These are phyloP conservation scores for Brienomyrus brachyistius DNA, from an alignment of 2,113 vertebrate species.

Conservation along the genomic window DNA sequence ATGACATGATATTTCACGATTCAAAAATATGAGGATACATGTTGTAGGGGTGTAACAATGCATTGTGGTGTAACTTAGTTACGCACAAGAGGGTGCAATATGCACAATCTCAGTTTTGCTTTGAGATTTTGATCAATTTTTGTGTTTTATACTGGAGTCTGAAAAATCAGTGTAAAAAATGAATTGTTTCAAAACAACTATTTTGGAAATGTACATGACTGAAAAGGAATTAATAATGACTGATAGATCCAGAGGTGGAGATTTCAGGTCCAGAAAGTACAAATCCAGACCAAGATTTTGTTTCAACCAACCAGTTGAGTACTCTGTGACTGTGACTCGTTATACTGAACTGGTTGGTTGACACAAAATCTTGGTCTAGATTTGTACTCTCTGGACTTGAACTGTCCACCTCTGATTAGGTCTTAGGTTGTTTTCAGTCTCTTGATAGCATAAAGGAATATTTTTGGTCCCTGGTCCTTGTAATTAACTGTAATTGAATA, in stretches of 20 bases:
- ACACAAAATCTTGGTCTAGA: too few species aligned
- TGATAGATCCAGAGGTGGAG: not conserved
- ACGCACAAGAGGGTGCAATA: not conserved
- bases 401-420: too few species aligned
- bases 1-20: not conserved
- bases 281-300: too few species aligned
- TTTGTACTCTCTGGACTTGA: too few species aligned
- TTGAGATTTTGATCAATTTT: not conserved
- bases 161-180: not conserved
- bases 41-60: not conserved
- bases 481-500: not conserved
- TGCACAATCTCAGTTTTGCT: not conserved
- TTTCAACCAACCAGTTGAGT: too few species aligned
- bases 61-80: not conserved
- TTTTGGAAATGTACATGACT: not conserved
- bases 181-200: not conserved
- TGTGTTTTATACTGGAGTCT: not conserved
- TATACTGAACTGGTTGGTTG: too few species aligned
- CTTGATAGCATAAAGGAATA: not conserved
- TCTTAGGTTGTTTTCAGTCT: too few species aligned
- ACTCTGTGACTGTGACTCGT: too few species aligned
- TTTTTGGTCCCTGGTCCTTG: not conserved
- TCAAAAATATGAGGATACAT: not conserved
- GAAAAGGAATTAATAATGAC: not conserved
- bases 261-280: not conserved